Evolutionary conservation across 2,113 vertebrate genomes (phyloP), one percentile per base, ranked within the genome.

Genomic region (Meleagris gallopavo): DNA sequence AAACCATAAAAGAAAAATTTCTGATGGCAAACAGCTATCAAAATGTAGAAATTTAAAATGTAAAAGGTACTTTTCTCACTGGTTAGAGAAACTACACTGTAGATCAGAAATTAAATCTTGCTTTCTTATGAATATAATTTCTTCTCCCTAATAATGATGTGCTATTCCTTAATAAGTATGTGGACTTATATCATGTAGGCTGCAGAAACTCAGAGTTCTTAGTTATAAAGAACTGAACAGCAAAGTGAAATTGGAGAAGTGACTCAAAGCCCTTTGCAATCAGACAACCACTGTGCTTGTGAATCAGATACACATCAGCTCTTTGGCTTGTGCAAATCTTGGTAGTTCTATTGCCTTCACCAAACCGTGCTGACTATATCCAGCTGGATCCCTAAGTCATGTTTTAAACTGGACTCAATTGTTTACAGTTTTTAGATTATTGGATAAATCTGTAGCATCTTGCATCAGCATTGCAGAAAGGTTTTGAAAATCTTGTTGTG

Each of bases 1-100:
- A 94, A 97, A 95, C 90, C 95, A 86, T 95, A 84, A 94, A 93
- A 78, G 96, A 89, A 96, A 96, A 95, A 86, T 75, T 95, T 97
- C 95, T 92, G 81, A 94, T 48, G 96, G 89, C 92, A 95, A 94
- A 92, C 86, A 91, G 79, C 29, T 27, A 89, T 93, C 83, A 91
- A 95, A 97, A 88, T 86, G 73, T 78, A 67, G 90, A 93, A 78
- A 89, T 96, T 91, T 82, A 76, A 94, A 95, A 90, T 95, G 80
- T 80, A 93, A 93, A 95, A 95, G 89, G 83, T 94, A 73, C 41
- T 83, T 96, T 96, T 91, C 60, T 89, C 29, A 22, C 76, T 94
- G 52, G 89, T 96, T 94, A 89, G 83, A 95, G 86, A 92, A 94
- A 45, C 46, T 50, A 9, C 27, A 11, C 7, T 81, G 57, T 21